Base-by-base conservation (phyloP, 1,140 invertebrate species). In the Drosophila tropicalis region DNA sequence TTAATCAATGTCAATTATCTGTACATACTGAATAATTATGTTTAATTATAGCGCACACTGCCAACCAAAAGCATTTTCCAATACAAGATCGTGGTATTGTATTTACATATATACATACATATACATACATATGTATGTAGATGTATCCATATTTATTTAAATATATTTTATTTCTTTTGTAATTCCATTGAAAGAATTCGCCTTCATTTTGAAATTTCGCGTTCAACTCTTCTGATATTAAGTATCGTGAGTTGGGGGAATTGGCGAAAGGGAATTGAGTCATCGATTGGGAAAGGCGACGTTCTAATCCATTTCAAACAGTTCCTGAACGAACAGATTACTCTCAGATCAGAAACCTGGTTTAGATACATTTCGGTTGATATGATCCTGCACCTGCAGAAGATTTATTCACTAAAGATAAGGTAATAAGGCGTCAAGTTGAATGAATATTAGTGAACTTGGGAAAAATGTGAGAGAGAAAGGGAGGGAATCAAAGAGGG, bases 1-100 rank as follows among this genome's bases (percentile, higher is more conserved):
- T 91, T 91, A 91, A 91, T 91, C 89, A 91, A 91, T 91, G 89
- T 91, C 89, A 91, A 91, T 91, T 91, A 87, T 82, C 81, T 89
- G 84, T 90, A 90, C 84, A 83, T 85, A 89, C 83, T 90, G 82
- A 90, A 90, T 90, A 89, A 90, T 90, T 90, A 87, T 87, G 83
- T 75, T 90, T 90, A 90, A 90, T 90, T 90, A 90, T 90, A 84
- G 84, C 55, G 70, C 73, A 51, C 44, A 51, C n/a, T 51, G 19
- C 44, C 17, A 51, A 60, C 70, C 72, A 56, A 69, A 80, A 84
- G 85, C 77, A 89, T 90, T 89, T 87, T 90, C 84, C 85, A 89
- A 87, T 87, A 83, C 77, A 79, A 80, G 74, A 57, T 72, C 70
- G 12, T 13, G 12, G 36, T 79, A 77, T 80, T 57, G 63, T 78